Base-by-base conservation (phyloP, 2,888 invertebrate genomes). In the Heliconius aoede region DNA sequence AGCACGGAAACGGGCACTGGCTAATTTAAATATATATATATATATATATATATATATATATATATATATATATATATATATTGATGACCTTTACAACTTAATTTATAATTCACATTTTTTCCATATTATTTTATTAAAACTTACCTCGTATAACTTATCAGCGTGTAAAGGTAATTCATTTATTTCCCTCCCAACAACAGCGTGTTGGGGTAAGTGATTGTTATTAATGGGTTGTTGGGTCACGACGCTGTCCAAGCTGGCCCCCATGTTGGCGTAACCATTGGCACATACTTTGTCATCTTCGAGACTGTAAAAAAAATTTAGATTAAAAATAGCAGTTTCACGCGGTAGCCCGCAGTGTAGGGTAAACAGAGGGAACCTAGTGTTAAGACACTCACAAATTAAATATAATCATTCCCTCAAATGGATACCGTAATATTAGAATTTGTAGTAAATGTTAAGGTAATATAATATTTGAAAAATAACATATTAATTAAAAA, bases 231-330 rank as follows among this genome's bases (percentile, higher is more conserved):
- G 95, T 79, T 95, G 95, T 72, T 85, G 85, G 0, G 94, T 94
- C 40, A 95, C 89, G 79, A 94, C 92, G 81, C 90, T 91, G 78
- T 93, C 93, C 40, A 91, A 76, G 73, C 91, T 92, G 3, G 90
- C 93, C 0, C 90, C 94, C 82, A 88, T 88, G 81, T 93, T 94
- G n/a, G 87, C 83, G 86, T 90, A 88, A 1, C 94, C 93, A 58
- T 93, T 91, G 0, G 95, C 95, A 85, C 96, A 95, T 78, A 94
- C 95, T 77, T 93, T 93, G 84, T 96, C 95, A 40, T 92, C 92
- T 40, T 94, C 94, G 80, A 94, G 80, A 32, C 94, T 94, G 89
- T 5, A 82, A 78, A 15, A 13, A 36, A 24, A 60, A 55, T 28
- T 8, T n/a, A 51, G 21, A 21, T 51, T 55, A n/a, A 55, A n/a